A percentile compares a stretch with the other conserved stretches of the same genome.
Conservation (phyloP, 2,113 vertebrate genomes). For the Opisthocomus hoazin region DNA sequence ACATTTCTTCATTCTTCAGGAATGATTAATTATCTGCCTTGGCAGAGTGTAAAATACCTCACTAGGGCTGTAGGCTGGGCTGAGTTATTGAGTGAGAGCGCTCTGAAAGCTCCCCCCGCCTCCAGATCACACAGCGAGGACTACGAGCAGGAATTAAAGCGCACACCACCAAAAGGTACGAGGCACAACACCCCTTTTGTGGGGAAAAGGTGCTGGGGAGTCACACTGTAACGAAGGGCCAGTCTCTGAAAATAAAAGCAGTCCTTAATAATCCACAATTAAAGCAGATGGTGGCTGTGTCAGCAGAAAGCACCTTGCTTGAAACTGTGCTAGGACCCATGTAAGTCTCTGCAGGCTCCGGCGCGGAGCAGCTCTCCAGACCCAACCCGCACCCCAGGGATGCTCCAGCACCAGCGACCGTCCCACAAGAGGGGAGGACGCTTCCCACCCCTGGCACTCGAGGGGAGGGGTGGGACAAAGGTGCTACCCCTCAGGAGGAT, state of each 20-base stretch:
- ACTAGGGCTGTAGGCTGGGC: background rate
- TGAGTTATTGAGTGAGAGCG: constrained; percentile 63
- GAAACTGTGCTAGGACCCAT: background rate
- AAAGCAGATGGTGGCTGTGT: background rate
- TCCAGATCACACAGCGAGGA: background rate
- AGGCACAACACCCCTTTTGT: background rate
- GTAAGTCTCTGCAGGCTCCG: fast-evolving
- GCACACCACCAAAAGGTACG: background rate
- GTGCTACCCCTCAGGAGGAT: too few relatives aligned
- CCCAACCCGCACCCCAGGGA: background rate
- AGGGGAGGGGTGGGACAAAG: background rate
- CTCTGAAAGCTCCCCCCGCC: background rate
- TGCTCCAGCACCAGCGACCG: background rate
- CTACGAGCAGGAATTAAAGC: background rate
- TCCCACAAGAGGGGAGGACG: background rate
- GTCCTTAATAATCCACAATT: background rate
- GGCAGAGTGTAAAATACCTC: constrained; percentile 31
- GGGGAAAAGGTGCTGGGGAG: background rate
- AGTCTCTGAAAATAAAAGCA: background rate
- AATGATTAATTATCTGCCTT: constrained; percentile 59
- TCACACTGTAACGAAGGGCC: background rate
- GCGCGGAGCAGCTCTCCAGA: background rate
- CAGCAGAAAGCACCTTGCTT: background rate
- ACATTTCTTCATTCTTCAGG: constrained; percentile 43
- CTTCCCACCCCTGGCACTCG: background rate